Conservation (phyloP, 2,113 vertebrate genomes). For the Rhombomys opimus region DNA sequence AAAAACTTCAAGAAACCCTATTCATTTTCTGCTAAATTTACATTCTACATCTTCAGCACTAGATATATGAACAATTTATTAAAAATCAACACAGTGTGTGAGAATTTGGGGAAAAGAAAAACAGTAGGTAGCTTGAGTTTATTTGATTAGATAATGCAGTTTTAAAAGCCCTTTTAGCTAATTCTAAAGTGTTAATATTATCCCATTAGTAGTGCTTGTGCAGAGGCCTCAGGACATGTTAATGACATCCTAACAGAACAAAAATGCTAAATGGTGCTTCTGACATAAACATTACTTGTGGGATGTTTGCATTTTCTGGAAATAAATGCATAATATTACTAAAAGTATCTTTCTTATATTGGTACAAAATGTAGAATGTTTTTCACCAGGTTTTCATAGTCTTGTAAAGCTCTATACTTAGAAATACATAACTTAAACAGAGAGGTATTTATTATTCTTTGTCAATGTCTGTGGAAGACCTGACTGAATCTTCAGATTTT, state of each 20-base stretch:
- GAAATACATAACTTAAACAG: neutral
- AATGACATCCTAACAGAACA: neutral
- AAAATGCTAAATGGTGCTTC: neutral
- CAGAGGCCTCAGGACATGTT: neutral
- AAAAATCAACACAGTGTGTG: neutral
- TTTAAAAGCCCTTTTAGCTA: neutral
- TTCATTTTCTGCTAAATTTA: neutral
- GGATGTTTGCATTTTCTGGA: neutral
- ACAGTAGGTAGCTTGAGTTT: neutral
- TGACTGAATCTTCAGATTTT: neutral
- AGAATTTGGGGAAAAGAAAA: neutral
- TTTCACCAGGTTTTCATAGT: neutral
- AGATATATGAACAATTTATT: neutral
- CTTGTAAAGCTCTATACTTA: neutral
- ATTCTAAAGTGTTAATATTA: neutral
- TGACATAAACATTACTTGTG: neutral
- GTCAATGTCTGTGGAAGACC: neutral
- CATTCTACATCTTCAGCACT: neutral
- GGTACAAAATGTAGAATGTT: neutral
- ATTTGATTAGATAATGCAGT: neutral
- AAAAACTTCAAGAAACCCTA: neutral
- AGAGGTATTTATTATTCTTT: neutral
- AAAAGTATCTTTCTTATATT: neutral
- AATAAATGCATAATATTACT: neutral
- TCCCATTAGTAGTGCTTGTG: neutral